Evolutionary conservation across 2,113 vertebrate species (phyloP).

Genomic region (Centropus unirufus): DNA sequence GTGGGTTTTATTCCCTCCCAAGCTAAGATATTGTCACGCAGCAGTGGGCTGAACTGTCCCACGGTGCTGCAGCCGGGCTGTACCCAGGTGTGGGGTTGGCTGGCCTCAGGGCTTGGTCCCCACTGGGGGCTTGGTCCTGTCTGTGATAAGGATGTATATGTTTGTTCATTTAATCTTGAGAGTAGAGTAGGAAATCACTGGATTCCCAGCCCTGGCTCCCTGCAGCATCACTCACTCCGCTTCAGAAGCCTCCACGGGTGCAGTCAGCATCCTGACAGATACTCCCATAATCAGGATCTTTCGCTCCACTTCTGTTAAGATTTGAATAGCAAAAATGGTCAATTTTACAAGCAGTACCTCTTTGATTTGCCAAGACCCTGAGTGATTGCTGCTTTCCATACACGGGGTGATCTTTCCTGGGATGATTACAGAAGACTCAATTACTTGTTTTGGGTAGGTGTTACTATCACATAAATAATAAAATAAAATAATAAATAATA

Average conservation of each 20-base stretch:
- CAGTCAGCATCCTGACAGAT: background rate
- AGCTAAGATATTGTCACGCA: background rate
- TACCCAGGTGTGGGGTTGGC: fast-evolving
- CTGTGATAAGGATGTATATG: no score
- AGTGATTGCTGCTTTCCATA: background rate
- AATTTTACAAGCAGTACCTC: background rate
- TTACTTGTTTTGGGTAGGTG: background rate
- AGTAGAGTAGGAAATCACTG: no score
- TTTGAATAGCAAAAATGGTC: background rate
- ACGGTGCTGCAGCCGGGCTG: fast-evolving
- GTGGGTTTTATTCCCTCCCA: background rate
- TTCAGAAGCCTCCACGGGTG: background rate
- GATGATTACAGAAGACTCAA: background rate
- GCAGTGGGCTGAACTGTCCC: background rate
- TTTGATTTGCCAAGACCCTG: background rate
- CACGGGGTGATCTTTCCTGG: background rate
- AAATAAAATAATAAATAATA: background rate
- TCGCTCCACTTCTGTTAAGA: background rate
- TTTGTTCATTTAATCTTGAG: no score
- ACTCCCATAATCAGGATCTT: background rate
- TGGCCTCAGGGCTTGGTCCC: background rate
- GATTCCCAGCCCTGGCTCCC: background rate
- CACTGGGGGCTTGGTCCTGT: background rate
- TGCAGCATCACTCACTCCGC: background rate
- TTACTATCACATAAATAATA: background rate